Base-by-base conservation (phyloP, 1,140 invertebrate genomes). In the Euura lappo region DNA sequence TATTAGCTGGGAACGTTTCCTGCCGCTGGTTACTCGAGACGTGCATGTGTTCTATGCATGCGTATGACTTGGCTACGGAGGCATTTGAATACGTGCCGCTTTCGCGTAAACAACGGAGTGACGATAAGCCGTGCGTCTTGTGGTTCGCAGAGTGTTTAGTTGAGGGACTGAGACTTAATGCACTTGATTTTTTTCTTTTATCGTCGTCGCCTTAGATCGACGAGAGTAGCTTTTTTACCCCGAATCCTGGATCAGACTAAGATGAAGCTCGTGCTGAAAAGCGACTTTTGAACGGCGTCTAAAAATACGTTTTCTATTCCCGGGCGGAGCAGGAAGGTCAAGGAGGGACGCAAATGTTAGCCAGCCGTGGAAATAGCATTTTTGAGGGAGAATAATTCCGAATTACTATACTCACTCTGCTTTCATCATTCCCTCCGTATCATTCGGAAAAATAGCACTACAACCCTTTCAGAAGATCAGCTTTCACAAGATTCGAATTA, bases 301-400 rank as follows among this genome's bases (percentile, higher is more conserved):
- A 60, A 60, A 60, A 60, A 60, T 60, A 60, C 51, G 8, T 60
- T 60, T 60, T 60, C 51, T 60, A 60, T 60, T 60, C 51, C 51
- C 51, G 51, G 10, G 10, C 51, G 51, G 51, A 60, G 51, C 51
- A 60, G 51, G 51, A 60, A 60, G 51, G 51, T 60, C 51, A 60
- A 60, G 51, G 51, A 60, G 51, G 51, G 13, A 60, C 51, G 51
- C 51, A 60, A 60, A 60, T 60, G 51, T 60, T 60, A 60, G 51
- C 51, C 51, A 60, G 51, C 51, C 51, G 51, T 60, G 51, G 51
- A 60, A 60, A 60, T 60, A 60, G 51, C 51, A 60, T 60, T 60
- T 60, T 60, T n/a, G 13, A 60, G 8, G 3, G 51, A 60, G 51
- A 6, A 60, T 60, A 60, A 60, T 8, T 60, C 6, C 51, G 51